Conservation (phyloP, 2,888 invertebrate species). For the Congeria kusceri region DNA sequence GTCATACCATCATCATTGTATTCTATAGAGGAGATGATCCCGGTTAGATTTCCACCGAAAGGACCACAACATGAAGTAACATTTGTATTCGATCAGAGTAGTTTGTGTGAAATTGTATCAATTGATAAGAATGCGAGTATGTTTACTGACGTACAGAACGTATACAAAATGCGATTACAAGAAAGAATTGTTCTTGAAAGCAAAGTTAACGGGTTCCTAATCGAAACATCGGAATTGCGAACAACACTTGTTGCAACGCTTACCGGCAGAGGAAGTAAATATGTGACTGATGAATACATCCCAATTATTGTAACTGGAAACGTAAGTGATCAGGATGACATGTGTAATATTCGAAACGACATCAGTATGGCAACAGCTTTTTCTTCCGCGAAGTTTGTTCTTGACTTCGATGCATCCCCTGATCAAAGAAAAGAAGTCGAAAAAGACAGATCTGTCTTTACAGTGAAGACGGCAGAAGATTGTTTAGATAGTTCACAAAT, state of each 20-base stretch:
- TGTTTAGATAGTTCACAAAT: slow-evolving; percentile 2
- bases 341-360: neutral
- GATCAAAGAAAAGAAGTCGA: slow-evolving; percentile 19
- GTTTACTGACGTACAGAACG: too few relatives aligned
- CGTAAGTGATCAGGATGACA: slow-evolving; percentile 19
- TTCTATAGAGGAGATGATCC: neutral
- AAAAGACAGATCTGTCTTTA: slow-evolving; percentile 16
- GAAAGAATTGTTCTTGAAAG: slow-evolving; percentile 12
- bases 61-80: slow-evolving; percentile 16
- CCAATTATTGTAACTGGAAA: slow-evolving; percentile 41
- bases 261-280: slow-evolving; percentile 23
- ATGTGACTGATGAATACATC: slow-evolving; percentile 37
- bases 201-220: neutral
- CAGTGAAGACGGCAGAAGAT: slow-evolving; percentile 27
- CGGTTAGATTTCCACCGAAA: slow-evolving; percentile 28
- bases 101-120: too few relatives aligned
- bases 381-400: slow-evolving; percentile 16
- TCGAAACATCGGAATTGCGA: neutral
- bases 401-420: slow-evolving; percentile 35
- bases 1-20: slow-evolving; percentile 19
- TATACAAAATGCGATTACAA: neutral
- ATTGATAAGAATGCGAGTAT: too few relatives aligned
- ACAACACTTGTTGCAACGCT: neutral
- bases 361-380: slow-evolving; percentile 26
- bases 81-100: slow-evolving; percentile 7